A percentile compares a stretch with the other conserved stretches of the same genome.
These are phyloP conservation scores for Mycalesis mineus DNA, from an alignment of 2,888 invertebrate genomes.

Conservation along the genomic window DNA sequence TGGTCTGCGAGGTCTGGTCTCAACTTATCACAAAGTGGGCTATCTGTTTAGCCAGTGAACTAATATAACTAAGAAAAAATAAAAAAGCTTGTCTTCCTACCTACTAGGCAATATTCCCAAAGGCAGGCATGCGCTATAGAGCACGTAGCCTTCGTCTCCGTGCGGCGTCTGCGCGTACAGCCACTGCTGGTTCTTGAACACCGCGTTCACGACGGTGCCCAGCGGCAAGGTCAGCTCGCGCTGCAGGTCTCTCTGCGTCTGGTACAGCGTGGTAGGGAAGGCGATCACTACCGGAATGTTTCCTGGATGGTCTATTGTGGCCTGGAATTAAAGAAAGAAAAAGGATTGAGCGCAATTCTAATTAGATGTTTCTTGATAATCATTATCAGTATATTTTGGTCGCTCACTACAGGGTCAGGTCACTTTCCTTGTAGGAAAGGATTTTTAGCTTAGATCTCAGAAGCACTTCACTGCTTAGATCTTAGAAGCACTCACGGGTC, in stretches of 20 bases:
- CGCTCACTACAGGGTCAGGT: too few species aligned
- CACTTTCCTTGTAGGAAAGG: too few species aligned
- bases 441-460: too few species aligned
- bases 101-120: slow-evolving; percentile 83
- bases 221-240: slow-evolving; percentile 84
- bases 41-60: too few species aligned
- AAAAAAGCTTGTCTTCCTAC: slow-evolving; percentile 33
- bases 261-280: slow-evolving; percentile 84
- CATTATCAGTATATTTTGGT: too few species aligned
- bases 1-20: too few species aligned
- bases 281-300: slow-evolving; percentile 91
- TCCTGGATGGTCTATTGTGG: slow-evolving; percentile 87
- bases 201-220: slow-evolving; percentile 91
- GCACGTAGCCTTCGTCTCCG: slow-evolving; percentile 89
- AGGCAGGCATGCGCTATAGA: slow-evolving; percentile 86
- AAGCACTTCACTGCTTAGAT: too few species aligned
- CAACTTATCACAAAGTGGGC: too few species aligned
- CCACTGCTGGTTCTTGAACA: slow-evolving; percentile 91
- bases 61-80: too few species aligned
- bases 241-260: slow-evolving; percentile 83
- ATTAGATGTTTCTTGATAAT: too few species aligned
- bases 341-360: too few species aligned
- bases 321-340: slow-evolving; percentile 71
- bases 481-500: too few species aligned
- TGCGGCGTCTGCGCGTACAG: slow-evolving; percentile 91